Conservation (phyloP, 2,113 vertebrate genomes). For the Aptenodytes forsteri region DNA sequence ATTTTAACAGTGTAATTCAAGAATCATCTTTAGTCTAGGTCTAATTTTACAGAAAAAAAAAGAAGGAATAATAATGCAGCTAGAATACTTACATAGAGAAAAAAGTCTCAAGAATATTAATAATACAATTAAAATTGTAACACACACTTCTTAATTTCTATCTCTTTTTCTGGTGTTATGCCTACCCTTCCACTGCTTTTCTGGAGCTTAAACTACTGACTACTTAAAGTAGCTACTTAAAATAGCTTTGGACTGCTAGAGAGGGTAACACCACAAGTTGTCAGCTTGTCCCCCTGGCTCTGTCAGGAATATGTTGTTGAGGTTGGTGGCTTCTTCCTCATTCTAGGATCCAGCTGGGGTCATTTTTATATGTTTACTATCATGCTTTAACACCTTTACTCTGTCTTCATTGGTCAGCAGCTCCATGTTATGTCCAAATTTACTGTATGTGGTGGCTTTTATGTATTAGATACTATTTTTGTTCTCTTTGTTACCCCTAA, state of each 20-base stretch:
- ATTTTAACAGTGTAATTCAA: not conserved
- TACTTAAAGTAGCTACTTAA: not conserved
- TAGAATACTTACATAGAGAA: not conserved
- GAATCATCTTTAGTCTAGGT: not conserved
- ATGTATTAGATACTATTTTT: not conserved
- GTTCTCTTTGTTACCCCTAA: not conserved
- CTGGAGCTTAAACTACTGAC: not conserved
- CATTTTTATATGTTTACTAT: not conserved
- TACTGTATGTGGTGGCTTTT: not conserved
- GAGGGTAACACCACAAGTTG: not conserved
- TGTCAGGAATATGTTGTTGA: not conserved
- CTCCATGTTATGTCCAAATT: not conserved
- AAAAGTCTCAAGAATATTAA: not conserved
- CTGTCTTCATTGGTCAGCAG: not conserved
- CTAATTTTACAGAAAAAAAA: not conserved
- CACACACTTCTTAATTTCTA: not conserved
- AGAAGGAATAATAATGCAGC: not conserved
- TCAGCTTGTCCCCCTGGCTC: fast-evolving
- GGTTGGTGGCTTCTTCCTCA: not conserved
- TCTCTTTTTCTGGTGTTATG: not conserved
- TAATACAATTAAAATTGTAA: not conserved
- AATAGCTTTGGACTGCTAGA: not conserved
- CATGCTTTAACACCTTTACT: not conserved
- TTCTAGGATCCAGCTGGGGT: not conserved
- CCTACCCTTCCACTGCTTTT: not conserved